A percentile compares a stretch with the other conserved stretches of the same genome.
These are phyloP conservation scores for Gnathonemus longibarbis DNA, from an alignment of 2,113 vertebrate species.

Conservation along the genomic window DNA sequence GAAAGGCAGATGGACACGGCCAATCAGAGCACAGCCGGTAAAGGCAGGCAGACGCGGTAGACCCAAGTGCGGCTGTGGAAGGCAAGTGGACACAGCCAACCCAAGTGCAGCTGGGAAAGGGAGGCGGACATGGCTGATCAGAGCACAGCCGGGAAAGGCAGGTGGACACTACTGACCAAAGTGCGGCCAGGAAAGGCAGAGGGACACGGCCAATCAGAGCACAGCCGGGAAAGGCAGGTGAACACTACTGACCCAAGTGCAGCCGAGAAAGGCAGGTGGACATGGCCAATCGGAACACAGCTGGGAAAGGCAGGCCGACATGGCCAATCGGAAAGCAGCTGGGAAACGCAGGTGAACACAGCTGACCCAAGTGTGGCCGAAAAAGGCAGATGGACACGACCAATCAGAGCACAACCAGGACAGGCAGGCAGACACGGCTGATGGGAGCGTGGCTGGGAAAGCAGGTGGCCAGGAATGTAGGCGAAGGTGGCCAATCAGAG, in stretches of 20 bases:
- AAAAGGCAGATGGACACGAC: background rate
- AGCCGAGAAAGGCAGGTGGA: background rate
- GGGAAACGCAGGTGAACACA: background rate
- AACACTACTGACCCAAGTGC: too few species aligned
- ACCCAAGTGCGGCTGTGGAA: background rate
- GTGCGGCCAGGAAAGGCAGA: background rate
- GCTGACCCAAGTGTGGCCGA: too few species aligned
- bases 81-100: background rate
- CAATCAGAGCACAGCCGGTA: background rate
- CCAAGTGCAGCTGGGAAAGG: background rate
- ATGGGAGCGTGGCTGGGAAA: background rate
- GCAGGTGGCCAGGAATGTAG: background rate
- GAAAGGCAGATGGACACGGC: background rate
- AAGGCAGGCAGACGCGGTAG: background rate
- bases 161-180: too few species aligned
- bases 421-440: background rate
- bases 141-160: background rate
- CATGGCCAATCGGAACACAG: background rate
- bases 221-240: background rate
- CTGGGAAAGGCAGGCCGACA: background rate
- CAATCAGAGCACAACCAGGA: background rate
- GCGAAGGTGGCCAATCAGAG: too few species aligned
- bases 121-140: background rate
- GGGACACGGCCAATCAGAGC: background rate
- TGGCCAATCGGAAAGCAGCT: background rate